phyloP scores from a whole-genome alignment of 2,888 invertebrate genomes.

The Siphlonurus alternatus region DNA sequence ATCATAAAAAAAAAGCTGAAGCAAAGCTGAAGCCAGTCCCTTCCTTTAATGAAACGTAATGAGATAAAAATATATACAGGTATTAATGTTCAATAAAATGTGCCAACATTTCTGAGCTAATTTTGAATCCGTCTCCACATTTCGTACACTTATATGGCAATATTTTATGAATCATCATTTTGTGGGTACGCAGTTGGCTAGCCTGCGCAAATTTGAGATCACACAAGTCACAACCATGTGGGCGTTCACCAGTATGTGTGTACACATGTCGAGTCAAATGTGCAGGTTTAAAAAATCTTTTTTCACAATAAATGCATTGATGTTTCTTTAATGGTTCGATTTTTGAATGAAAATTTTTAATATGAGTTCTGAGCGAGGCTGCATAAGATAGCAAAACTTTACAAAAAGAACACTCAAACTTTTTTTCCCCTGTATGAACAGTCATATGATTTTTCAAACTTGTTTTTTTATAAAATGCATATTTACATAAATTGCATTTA shows the following conservation, averaged over 20 bases:
- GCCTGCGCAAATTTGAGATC: slow-evolving; percentile 10
- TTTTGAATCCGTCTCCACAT: not conserved
- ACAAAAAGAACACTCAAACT: not conserved
- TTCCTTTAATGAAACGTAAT: too few relatives aligned
- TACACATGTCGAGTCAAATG: slow-evolving; percentile 24
- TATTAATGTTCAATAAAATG: not conserved
- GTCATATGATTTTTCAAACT: not conserved
- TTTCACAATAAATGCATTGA: slow-evolving; percentile 14
- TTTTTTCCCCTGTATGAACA: not conserved
- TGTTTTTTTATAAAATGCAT: not conserved
- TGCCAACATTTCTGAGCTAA: not conserved
- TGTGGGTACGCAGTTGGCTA: not conserved
- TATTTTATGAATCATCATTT: not conserved
- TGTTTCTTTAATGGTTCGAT: slow-evolving; percentile 22
- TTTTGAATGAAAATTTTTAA: slow-evolving; percentile 15
- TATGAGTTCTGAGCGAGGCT: not conserved
- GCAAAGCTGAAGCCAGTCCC: too few relatives aligned
- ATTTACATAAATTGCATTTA: not conserved
- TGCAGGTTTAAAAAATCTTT: slow-evolving; percentile 13
- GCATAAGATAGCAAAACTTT: not conserved
- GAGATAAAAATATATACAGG: too few relatives aligned
- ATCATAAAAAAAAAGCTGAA: too few relatives aligned
- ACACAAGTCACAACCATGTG: slow-evolving; percentile 38
- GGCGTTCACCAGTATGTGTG: slow-evolving; percentile 50
- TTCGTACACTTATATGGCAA: not conserved